Base-by-base conservation (phyloP, 1,140 invertebrate species). In the Leguminivora glycinivorella region DNA sequence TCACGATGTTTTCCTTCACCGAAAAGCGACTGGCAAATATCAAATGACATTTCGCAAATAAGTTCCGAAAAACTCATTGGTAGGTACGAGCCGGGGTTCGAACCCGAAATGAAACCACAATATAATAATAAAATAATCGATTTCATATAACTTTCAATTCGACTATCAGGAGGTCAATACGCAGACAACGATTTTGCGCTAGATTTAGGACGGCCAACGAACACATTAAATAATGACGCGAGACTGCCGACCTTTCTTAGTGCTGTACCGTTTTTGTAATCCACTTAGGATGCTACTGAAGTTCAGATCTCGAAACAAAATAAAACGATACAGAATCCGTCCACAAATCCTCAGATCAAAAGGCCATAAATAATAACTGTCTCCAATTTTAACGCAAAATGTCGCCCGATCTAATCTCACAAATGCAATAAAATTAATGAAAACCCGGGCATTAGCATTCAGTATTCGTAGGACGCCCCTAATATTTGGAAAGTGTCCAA, bases 401-500 rank as follows among this genome's bases (percentile, higher is more conserved):
- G 25, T 31, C 26, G 58, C 58, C 26, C 58, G 26, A 63, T 63
- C 58, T 63, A 31, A 63, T 63, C 58, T 63, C n/a, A 17, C 58
- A 29, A 29, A 63, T 34, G 58, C 58, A 63, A 63, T 63, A 29
- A 63, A 63, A 63, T 63, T 63, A 63, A 63, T 63, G 58, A 63
- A 63, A 58, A 63, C 25, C 58, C 58, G 58, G 58, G 58, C 58
- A 63, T 63, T 63, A 63, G 58, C 58, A 63, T 63, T 63, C 58
- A n/a, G 26, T 29, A 52, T 22, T 52, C 47, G 25, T 29, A 29
- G n/a, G 58, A n/a, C 31, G 26, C 25, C 25, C 58, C 26, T 63
- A 29, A 63, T 63, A 34, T 63, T 63, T 63, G 58, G 58, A 63
- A 63, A 63, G 58, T 63, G 58, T 63, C 58, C 58, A 63, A 63